A percentile compares a stretch with the other conserved stretches of the same genome.
Evolutionary conservation across 2,888 invertebrate species (phyloP).

Genomic region (Phoenoteleia sp.): DNA sequence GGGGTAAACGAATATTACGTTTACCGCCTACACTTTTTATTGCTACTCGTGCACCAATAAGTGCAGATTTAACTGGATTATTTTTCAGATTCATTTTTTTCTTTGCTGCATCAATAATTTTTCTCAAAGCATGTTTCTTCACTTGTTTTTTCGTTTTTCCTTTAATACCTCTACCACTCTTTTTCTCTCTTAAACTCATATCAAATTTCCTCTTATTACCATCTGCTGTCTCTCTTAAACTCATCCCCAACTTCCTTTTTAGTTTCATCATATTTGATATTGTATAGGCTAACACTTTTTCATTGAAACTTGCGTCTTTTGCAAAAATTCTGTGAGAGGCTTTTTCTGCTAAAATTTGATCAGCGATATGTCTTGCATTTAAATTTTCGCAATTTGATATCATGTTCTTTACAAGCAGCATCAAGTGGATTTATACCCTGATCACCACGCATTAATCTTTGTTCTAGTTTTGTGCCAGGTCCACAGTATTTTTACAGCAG

Average conservation of each 20-base stretch:
- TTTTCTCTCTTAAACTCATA: no score
- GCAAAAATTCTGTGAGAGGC: no score
- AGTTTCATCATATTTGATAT: no score
- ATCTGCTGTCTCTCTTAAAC: not conserved
- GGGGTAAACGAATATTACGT: conserved; percentile 45
- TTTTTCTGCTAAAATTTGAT: not conserved
- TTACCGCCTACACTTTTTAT: conserved; percentile 49
- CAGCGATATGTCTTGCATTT: conserved; percentile 12
- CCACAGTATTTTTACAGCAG: conserved; percentile 80
- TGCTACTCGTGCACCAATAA: conserved; percentile 9
- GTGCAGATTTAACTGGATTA: conserved; percentile 12
- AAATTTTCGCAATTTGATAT: conserved; percentile 63
- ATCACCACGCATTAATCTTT: conserved; percentile 76
- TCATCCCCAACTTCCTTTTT: conserved; percentile 14
- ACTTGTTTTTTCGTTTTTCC: not conserved
- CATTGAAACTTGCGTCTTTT: not conserved
- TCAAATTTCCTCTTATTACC: no score
- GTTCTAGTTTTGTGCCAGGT: conserved; percentile 76
- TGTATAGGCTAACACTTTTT: not conserved
- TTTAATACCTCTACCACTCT: not conserved
- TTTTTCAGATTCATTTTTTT: not conserved
- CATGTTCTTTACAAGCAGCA: conserved; percentile 73
- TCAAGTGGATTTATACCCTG: conserved; percentile 76
- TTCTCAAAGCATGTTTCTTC: not conserved
- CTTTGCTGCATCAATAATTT: no score